Conservation (phyloP, 2,888 invertebrate species). For the Netelia fuscicornis region DNA sequence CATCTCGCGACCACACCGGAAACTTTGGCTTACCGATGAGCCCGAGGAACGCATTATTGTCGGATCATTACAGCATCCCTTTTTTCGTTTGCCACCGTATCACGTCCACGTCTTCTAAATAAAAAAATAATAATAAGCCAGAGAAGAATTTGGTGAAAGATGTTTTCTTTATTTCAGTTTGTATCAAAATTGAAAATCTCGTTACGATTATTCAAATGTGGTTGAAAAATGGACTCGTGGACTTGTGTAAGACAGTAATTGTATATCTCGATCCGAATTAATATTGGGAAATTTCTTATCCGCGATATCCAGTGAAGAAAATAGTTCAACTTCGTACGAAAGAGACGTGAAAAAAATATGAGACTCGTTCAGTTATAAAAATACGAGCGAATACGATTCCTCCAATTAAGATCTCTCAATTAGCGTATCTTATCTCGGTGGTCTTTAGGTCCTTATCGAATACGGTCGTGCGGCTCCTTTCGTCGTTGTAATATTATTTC, state of each 20-base stretch:
- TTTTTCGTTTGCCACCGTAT: constrained; percentile 33
- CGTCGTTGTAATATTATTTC: constrained; percentile 36
- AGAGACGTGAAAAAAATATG: constrained; percentile 62
- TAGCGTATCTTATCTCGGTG: constrained; percentile 81
- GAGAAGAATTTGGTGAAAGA: constrained; percentile 41
- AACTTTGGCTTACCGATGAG: constrained; percentile 76
- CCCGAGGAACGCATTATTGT: constrained; percentile 46
- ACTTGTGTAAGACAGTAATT: too few species aligned
- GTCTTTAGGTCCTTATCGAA: constrained; percentile 57
- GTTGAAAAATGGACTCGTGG: neutral
- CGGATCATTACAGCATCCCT: constrained; percentile 51
- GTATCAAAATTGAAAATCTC: neutral
- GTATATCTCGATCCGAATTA: too few species aligned
- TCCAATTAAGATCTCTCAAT: constrained; percentile 83
- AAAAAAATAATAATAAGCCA: constrained; percentile 49
- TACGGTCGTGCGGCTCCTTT: constrained; percentile 46
- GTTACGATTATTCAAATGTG: neutral
- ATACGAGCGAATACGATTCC: constrained; percentile 44
- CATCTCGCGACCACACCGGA: constrained; percentile 71
- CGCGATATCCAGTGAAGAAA: neutral
- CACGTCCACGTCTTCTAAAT: neutral
- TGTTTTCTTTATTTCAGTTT: neutral
- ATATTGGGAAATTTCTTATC: neutral
- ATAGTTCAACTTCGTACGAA: neutral
- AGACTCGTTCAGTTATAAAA: constrained; percentile 42